Evolutionary conservation across 2,797 vertebrate genomes (phyloP).

Genomic region (Pipistrellus pipistrellus): DNA sequence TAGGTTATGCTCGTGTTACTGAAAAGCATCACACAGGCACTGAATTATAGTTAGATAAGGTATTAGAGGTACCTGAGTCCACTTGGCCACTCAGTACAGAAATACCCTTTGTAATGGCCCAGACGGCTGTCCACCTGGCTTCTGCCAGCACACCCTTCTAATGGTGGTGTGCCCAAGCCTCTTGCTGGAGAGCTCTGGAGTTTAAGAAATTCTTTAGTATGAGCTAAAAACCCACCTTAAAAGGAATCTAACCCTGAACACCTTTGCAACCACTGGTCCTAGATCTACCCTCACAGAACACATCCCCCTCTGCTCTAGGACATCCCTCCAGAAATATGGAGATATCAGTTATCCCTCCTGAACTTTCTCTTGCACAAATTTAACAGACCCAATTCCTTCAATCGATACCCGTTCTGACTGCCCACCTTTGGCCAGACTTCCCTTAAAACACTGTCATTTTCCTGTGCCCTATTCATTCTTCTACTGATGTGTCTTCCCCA

Average conservation of each 20-base stretch:
- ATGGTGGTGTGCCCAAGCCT: not conserved
- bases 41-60: constrained; percentile 43
- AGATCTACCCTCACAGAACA: not conserved
- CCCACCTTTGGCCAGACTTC: constrained; percentile 28
- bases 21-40: constrained; percentile 42
- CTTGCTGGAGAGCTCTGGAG: not conserved
- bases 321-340: not conserved
- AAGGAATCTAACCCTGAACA: constrained; percentile 13
- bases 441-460: constrained; percentile 49
- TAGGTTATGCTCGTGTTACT: not conserved
- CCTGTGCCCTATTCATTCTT: not conserved
- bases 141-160: not conserved
- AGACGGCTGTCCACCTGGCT: not conserved
- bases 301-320: not conserved
- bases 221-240: not conserved
- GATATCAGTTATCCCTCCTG: not conserved
- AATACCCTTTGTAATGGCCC: constrained; percentile 6
- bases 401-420: not conserved
- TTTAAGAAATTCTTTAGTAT: constrained; percentile 51
- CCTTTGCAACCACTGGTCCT: not conserved
- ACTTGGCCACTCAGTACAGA: constrained; percentile 35
- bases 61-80: constrained; percentile 14
- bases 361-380: constrained; percentile 36
- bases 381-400: constrained; percentile 13
- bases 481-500: not conserved